phyloP scores from a whole-genome alignment of 2,797 vertebrate species.

The Gymnocypris eckloni region DNA sequence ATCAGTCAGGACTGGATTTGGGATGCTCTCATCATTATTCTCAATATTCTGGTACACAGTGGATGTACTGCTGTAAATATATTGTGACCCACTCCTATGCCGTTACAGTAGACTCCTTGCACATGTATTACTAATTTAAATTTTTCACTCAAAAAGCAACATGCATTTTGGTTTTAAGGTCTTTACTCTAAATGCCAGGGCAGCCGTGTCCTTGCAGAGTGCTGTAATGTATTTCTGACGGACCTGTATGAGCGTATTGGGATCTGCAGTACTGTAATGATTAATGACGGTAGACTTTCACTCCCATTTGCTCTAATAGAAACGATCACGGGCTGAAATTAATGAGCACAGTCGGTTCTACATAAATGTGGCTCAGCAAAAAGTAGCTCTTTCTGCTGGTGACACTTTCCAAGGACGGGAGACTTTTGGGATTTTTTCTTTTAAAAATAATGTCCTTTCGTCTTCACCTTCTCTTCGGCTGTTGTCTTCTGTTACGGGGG shows the following conservation, averaged over 20 bases:
- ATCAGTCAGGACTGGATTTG: slow-evolving; percentile 30
- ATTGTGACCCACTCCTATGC: slow-evolving; percentile 71
- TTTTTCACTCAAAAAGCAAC: slow-evolving; percentile 42
- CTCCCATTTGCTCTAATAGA: slow-evolving; percentile 44
- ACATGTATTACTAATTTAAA: slow-evolving; percentile 64
- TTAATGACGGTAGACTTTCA: slow-evolving; percentile 50
- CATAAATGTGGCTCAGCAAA: slow-evolving; percentile 47
- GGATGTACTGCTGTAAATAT: slow-evolving; percentile 72
- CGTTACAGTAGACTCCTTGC: slow-evolving; percentile 69
- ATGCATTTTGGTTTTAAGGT: slow-evolving; percentile 30
- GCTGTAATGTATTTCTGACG: slow-evolving; percentile 24
- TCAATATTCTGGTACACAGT: slow-evolving; percentile 71
- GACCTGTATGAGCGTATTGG: slow-evolving; percentile 9
- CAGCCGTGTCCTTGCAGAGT: slow-evolving; percentile 29
- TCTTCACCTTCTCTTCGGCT: slow-evolving; percentile 64
- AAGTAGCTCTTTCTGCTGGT: slow-evolving; percentile 26
- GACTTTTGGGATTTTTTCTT: slow-evolving; percentile 15
- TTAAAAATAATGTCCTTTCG: not conserved
- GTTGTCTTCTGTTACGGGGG: slow-evolving; percentile 53
- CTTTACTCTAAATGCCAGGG: slow-evolving; percentile 4
- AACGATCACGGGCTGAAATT: slow-evolving; percentile 49
- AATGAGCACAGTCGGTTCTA: slow-evolving; percentile 42
- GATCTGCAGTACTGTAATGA: slow-evolving; percentile 50
- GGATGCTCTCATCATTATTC: slow-evolving; percentile 57
- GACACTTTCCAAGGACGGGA: slow-evolving; percentile 42